Conservation (phyloP, 2,888 invertebrate genomes). For the Drosophila longiperda region DNA sequence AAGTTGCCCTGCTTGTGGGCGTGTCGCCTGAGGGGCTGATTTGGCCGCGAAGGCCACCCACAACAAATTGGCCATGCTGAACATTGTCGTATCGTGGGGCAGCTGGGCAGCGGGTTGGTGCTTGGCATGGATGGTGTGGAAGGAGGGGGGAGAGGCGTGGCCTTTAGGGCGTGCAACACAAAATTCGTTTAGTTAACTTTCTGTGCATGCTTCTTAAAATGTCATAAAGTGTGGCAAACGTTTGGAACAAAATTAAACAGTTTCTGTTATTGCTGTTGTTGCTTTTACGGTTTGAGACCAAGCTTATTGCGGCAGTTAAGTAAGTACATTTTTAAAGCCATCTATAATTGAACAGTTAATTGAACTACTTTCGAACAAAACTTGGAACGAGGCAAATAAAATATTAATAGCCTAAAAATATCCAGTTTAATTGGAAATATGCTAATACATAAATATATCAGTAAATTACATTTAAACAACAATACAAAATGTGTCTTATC, state of each 20-base stretch:
- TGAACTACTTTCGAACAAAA: constrained; percentile 35
- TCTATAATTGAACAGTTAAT: constrained; percentile 70
- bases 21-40: neutral
- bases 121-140: neutral
- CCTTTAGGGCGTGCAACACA: constrained; percentile 50
- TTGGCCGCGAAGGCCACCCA: constrained; percentile 41
- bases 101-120: neutral
- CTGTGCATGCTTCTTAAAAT: constrained; percentile 69
- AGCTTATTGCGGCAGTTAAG: constrained; percentile 38
- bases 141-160: neutral
- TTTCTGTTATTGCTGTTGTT: constrained; percentile 28
- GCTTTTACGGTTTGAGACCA: constrained; percentile 9
- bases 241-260: constrained; percentile 64
- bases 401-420: neutral
- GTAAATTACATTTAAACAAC: neutral
- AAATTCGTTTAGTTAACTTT: constrained; percentile 70
- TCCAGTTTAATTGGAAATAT: neutral
- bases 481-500: neutral
- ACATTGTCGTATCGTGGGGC: constrained; percentile 38
- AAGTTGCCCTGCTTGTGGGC: constrained; percentile 49
- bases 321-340: constrained; percentile 44
- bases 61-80: constrained; percentile 69
- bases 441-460: neutral
- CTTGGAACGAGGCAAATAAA: neutral
- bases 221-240: constrained; percentile 68